Evolutionary conservation across 35 echinoderm and acorn worm species (phyloP).

Genomic region (Apostichopus parvimensis): DNA sequence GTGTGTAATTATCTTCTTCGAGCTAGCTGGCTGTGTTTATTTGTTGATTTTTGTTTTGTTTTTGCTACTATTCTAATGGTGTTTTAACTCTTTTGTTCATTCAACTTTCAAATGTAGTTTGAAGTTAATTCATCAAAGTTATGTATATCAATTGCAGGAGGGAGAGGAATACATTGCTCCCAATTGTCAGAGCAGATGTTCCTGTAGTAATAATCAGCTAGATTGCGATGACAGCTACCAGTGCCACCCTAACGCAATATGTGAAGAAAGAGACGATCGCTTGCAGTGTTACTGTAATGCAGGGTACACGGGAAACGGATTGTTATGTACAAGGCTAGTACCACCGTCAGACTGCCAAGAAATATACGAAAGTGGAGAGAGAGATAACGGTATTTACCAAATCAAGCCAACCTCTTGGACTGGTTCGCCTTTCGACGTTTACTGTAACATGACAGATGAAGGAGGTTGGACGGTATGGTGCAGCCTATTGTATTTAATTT

Average conservation of each 20-base stretch:
- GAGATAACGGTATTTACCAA: not conserved
- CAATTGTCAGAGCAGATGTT: not conserved
- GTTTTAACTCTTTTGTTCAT: not conserved
- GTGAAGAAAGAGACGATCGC: not conserved
- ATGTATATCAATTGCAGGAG: not conserved
- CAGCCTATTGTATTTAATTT: too few relatives aligned
- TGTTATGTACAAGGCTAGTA: too few relatives aligned
- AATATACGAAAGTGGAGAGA: not conserved
- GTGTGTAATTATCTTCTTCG: too few relatives aligned
- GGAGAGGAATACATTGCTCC: not conserved
- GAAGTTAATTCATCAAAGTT: not conserved
- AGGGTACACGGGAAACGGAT: not conserved
- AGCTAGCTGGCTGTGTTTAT: too few relatives aligned
- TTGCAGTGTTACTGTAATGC: not conserved
- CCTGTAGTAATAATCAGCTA: not conserved
- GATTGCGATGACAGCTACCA: not conserved
- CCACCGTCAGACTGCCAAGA: not conserved
- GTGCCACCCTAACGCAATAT: not conserved
- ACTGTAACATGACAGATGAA: not conserved
- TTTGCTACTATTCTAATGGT: too few relatives aligned
- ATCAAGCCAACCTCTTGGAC: not conserved
- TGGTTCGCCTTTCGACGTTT: not conserved
- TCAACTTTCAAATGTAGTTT: not conserved
- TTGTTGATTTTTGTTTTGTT: too few relatives aligned
- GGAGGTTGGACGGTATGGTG: not conserved